Base-by-base conservation (phyloP, 2,888 invertebrate genomes). In the Matsumyia berberina region DNA sequence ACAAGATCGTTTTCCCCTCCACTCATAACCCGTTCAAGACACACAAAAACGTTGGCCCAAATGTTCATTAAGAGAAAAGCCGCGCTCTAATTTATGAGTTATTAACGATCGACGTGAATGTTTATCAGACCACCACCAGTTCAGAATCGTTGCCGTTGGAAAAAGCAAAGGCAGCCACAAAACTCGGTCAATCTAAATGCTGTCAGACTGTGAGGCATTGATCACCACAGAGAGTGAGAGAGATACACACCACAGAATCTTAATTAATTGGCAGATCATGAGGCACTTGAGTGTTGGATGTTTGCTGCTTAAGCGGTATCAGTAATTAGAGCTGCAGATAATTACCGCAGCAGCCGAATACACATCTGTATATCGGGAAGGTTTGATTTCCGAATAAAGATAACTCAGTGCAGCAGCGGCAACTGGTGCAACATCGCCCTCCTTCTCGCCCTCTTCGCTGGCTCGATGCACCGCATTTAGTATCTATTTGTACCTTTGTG, bases 201-300 rank as follows among this genome's bases (percentile, higher is more conserved):
- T 76, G 80, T 66, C 74, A 70, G 80, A 79, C 80, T 62, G 46
- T 19, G 37, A 79, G 79, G 78, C 78, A 83, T 73, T 57, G 64
- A 70, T 76, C 69, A 19, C 72, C 24, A 24, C 2, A 24, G 1
- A 24, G 2, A 24, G 12, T 24, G 15, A 51, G 42, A 51, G 5
- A 29, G 46, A 24, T 24, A 24, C 58, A 51, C 11, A 58, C 24
- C 39, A 12, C 33, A 64, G 70, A 74, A 60, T 85, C 60, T 76
- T 76, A 74, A 80, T 76, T 76, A 85, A 80, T 85, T 80, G 76
- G 58, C 58, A 62, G 78, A 64, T 78, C 78, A 70, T 78, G 78
- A 77, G n/a, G 19, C 49, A 66, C 49, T 49, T 66, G 57, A 31
- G 31, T 76, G 46, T 51, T 53, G 37, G 19, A 49, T 62, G 19